Percentiles rank a stretch among this genome's conserved stretches.
Evolutionary conservation across 2,888 invertebrate genomes (phyloP).

Genomic region (Tachina fera): DNA sequence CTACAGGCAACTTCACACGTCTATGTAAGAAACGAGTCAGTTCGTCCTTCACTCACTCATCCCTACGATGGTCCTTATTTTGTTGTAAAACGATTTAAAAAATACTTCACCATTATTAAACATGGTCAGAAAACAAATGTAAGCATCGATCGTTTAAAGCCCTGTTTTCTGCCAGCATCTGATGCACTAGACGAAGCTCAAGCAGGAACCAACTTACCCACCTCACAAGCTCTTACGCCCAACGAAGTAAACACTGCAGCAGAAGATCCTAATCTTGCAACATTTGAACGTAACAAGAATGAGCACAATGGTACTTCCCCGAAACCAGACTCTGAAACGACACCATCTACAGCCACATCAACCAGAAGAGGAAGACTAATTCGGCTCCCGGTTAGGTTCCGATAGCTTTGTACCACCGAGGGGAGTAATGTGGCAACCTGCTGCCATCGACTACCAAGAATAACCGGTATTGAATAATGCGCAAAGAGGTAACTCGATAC

Average conservation of each 20-base stretch:
- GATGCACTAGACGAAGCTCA: not conserved
- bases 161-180: slow-evolving; percentile 14
- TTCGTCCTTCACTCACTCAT: slow-evolving; percentile 43
- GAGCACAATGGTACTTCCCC: too few relatives aligned
- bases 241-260: too few relatives aligned
- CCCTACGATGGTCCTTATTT: slow-evolving; percentile 60
- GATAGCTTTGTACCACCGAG: not conserved
- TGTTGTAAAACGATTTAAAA: slow-evolving; percentile 18
- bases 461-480: not conserved
- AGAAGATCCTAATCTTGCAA: not conserved
- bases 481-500: too few relatives aligned
- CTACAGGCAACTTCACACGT: slow-evolving; percentile 27
- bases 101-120: slow-evolving; percentile 43
- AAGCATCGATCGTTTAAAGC: slow-evolving; percentile 41
- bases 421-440: slow-evolving; percentile 27
- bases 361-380: slow-evolving; percentile 23
- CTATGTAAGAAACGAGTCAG: slow-evolving; percentile 56
- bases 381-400: slow-evolving; percentile 10
- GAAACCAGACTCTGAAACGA: too few relatives aligned
- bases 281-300: too few relatives aligned
- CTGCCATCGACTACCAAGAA: not conserved
- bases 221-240: not conserved
- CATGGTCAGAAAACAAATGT: slow-evolving; percentile 19
- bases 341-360: not conserved
- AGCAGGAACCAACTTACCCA: not conserved